Conservation (phyloP, 2,113 vertebrate species). For the Herpailurus yagouaroundi region DNA sequence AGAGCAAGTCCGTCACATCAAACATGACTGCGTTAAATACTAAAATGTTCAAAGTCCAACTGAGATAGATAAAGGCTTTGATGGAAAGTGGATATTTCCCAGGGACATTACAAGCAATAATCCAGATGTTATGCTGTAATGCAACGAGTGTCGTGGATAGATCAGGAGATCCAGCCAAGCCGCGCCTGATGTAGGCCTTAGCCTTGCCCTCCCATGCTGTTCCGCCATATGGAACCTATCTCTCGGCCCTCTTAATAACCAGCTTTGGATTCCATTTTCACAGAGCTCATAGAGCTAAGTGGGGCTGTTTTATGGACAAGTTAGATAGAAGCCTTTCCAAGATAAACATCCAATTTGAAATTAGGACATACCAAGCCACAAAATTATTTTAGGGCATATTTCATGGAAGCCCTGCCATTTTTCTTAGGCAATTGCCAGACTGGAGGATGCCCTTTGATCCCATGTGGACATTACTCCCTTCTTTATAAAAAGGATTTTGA, state of each 20-base stretch:
- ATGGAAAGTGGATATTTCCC: slow-evolving; percentile 97
- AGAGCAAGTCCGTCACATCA: slow-evolving; percentile 85
- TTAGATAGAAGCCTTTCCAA: slow-evolving; percentile 99
- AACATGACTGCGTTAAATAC: slow-evolving; percentile 87
- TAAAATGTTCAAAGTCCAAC: slow-evolving; percentile 89
- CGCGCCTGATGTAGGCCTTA: slow-evolving; percentile 90
- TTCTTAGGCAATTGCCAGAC: slow-evolving; percentile 94
- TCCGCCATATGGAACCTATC: slow-evolving; percentile 99
- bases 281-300: slow-evolving; percentile 98
- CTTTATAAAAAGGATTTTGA: slow-evolving; percentile 88
- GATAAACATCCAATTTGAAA: slow-evolving; percentile 97
- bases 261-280: slow-evolving; percentile 96
- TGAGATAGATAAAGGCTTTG: slow-evolving; percentile 94
- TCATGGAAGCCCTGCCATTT: slow-evolving; percentile 93
- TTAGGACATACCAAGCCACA: slow-evolving; percentile 90
- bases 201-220: slow-evolving; percentile 95
- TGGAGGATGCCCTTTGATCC: slow-evolving; percentile 94
- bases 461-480: slow-evolving; percentile 89
- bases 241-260: slow-evolving; percentile 95
- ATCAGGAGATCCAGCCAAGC: slow-evolving; percentile 94
- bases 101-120: slow-evolving; percentile 97
- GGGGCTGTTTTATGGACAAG: slow-evolving; percentile 98
- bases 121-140: slow-evolving; percentile 99
- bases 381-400: slow-evolving; percentile 95
- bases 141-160: slow-evolving; percentile 96